These are phyloP conservation scores for Oscheius onirici DNA, from an alignment of 2,888 invertebrate species.

Conservation along the genomic window DNA sequence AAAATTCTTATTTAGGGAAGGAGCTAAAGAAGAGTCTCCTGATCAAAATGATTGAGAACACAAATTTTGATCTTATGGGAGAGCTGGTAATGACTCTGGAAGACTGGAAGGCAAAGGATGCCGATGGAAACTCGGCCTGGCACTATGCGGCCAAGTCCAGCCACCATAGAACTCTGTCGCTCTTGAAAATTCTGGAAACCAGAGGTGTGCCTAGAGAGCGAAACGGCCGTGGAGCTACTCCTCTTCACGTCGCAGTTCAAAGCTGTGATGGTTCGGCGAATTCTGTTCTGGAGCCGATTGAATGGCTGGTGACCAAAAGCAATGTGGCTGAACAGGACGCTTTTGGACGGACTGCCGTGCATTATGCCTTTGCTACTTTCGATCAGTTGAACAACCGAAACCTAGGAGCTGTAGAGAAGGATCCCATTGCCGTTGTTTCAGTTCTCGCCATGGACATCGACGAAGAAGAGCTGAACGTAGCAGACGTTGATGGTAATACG, in stretches of 20 bases:
- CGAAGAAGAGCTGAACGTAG: constrained; percentile 34
- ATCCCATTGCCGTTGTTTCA: constrained; percentile 60
- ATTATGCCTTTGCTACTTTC: constrained; percentile 73
- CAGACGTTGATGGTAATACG: constrained; percentile 67
- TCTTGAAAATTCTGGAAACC: constrained; percentile 45
- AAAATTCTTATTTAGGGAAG: constrained; percentile 6
- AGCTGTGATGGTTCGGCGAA: constrained; percentile 52
- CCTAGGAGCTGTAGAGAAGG: constrained; percentile 33
- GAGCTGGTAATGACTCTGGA: constrained; percentile 30
- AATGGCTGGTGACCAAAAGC: constrained; percentile 40
- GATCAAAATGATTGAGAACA: constrained; percentile 41
- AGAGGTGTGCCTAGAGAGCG: constrained; percentile 30
- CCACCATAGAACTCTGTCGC: constrained; percentile 40
- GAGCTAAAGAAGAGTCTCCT: constrained; percentile 40
- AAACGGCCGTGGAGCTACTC: constrained; percentile 67
- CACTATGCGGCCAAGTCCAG: constrained; percentile 50
- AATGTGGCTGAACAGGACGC: constrained; percentile 21
- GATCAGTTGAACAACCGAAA: constrained; percentile 35
- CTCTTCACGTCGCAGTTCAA: constrained; percentile 74
- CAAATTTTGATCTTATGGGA: constrained; percentile 38
- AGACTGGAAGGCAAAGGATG: constrained; percentile 42
- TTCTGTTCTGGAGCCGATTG: constrained; percentile 47
- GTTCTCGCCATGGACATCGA: constrained; percentile 36
- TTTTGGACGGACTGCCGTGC: constrained; percentile 73
- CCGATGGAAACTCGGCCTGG: constrained; percentile 39